Base-by-base conservation (phyloP, 2,113 vertebrate species). In the Crocuta crocuta region DNA sequence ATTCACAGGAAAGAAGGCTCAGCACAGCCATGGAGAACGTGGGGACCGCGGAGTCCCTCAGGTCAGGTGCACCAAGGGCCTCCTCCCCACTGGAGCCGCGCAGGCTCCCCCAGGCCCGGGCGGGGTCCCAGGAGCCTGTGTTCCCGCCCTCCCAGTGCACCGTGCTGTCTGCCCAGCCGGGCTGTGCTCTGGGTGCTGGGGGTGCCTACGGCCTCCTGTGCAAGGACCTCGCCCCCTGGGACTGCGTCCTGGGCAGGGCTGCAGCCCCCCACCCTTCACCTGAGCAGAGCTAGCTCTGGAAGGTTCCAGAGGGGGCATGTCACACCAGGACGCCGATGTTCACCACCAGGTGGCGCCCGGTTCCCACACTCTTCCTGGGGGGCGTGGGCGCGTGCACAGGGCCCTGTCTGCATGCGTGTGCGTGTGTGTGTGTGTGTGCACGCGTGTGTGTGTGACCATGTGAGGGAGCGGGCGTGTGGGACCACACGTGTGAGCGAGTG, bases 301-400 rank as follows among this genome's bases (percentile, higher is more conserved):
- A 89, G 79, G 6, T n/a, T 21, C 68, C 26, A 1, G 10, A 73
- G 13, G 58, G 10, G 4, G 28, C 4, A 48, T 17, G 19, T 8
- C 65, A 0, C 2, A 8, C 4, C 2, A 23, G 7, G 53, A 21
- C 39, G n/a, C 79, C 0, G 1, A 33, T 0, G 3, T 3, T 24
- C 28, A 3, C 74, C 95, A 95, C 93, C 84, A 98, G 98, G 94
- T 39, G 98, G 91, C 87, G 28, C n/a, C 68, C 0, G 12, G 4
- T 4, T 4, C 26, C 81, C 6, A 7, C 43, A 0, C 63, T 4
- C 55, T 0, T 9, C 48, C 28, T 4, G 10, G 58, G 28, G 24
- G 4, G 45, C 10, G 12, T 26, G 31, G 10, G 15, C 13, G 4
- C 13, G 28, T 10, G 63, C 83, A 4, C 53, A 55, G 53, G 43